A percentile compares a stretch with the other conserved stretches of the same genome.
phyloP scores from a whole-genome alignment of 2,888 invertebrate species.

The Cartodere bifasciata region DNA sequence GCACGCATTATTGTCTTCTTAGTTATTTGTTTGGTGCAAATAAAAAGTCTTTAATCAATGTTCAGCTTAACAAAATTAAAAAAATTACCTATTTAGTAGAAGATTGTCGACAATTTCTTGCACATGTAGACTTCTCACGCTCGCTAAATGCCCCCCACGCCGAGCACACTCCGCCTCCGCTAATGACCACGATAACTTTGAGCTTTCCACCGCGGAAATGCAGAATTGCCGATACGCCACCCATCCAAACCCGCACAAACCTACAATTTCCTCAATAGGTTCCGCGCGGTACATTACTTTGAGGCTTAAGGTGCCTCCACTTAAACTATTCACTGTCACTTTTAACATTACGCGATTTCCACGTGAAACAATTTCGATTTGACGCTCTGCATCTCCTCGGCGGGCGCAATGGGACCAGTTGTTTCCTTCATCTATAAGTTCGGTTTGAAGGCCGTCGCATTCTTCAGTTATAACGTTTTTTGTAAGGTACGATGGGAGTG shows the following conservation, averaged over 20 bases:
- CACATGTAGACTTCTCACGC: constrained; percentile 49
- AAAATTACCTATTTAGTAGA: constrained; percentile 50
- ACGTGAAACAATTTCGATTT: constrained; percentile 47
- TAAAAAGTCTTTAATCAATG: no score
- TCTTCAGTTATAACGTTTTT: no score
- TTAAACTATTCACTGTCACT: constrained; percentile 23
- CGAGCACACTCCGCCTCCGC: constrained; percentile 53
- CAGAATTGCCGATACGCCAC: constrained; percentile 54
- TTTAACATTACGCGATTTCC: constrained; percentile 41
- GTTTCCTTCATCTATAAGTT: constrained; percentile 43
- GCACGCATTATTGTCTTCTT: no score
- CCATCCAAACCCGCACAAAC: constrained; percentile 60
- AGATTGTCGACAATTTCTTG: constrained; percentile 52
- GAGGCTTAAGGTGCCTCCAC: constrained; percentile 27
- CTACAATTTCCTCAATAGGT: constrained; percentile 46
- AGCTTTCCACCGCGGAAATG: constrained; percentile 45
- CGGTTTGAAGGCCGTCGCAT: constrained; percentile 46
- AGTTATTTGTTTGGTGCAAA: no score
- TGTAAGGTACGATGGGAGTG: no score
- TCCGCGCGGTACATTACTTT: constrained; percentile 52
- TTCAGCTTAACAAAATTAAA: no score
- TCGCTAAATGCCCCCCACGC: constrained; percentile 54
- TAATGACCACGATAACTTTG: constrained; percentile 48
- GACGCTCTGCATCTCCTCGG: constrained; percentile 42
- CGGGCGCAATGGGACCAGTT: constrained; percentile 49